These are phyloP conservation scores for Anniella stebbinsi DNA, from an alignment of 2,797 vertebrate genomes.

Conservation along the genomic window DNA sequence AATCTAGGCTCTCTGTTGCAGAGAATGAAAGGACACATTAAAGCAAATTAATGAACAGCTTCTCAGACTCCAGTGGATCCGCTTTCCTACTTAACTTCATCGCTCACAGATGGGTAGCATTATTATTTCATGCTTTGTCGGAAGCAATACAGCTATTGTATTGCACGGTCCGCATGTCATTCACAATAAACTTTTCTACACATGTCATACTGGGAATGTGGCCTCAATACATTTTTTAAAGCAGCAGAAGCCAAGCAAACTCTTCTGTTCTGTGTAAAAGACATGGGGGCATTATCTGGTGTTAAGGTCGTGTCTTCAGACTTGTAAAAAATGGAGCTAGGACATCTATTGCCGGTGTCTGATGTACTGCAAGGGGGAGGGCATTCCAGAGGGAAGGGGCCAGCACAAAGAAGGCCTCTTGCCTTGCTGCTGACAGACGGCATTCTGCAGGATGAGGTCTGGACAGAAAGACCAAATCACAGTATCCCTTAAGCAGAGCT, in stretches of 20 bases:
- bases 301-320: too few species aligned
- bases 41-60: constrained; percentile 31
- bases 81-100: constrained; percentile 15
- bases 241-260: background rate
- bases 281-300: background rate
- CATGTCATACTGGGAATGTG: rapidly evolving
- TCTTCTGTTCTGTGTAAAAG: background rate
- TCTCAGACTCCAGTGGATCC: background rate
- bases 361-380: too few species aligned
- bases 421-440: too few species aligned
- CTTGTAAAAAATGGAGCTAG: background rate
- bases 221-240: background rate
- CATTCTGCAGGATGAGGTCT: too few species aligned
- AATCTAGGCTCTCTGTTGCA: background rate
- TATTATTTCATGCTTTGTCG: constrained; percentile 35
- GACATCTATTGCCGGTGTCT: background rate
- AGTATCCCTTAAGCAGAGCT: background rate
- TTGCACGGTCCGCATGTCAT: background rate
- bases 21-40: constrained; percentile 11
- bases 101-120: background rate
- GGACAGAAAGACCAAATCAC: background rate
- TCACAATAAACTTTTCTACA: background rate
- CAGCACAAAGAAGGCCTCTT: too few species aligned
- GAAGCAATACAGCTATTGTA: background rate
- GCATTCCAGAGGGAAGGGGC: too few species aligned